Evolutionary conservation across 2,797 vertebrate genomes (phyloP), one percentile per base, ranked within the genome.

Genomic region (Falco berigora): DNA sequence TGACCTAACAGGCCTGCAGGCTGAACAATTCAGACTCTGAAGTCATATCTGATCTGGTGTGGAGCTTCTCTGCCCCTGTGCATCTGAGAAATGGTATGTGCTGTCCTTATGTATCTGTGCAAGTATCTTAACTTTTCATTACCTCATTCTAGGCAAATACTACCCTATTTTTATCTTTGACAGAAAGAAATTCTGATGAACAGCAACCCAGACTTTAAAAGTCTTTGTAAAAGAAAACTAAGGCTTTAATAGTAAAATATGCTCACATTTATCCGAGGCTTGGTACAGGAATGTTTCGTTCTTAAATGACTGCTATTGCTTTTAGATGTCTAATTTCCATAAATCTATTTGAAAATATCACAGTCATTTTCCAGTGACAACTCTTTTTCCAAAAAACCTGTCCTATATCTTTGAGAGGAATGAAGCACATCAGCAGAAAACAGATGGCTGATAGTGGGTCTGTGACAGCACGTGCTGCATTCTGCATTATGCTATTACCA

Each of bases 261-360:
- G 5, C 55, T 83, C 13, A 6, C 8, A 3, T 90, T 58, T 83
- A 62, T 90, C 62, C 8, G 64, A 78, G 62, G 25, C 36, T 80
- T 40, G 30, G n/a, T 63, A 56, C n/a, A 71, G 38, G 56, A 92
- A 86, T 61, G 22, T 77, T 94, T 90, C 19, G n/a, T 82, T 80
- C 46, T 78, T 47, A 78, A 90, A 84, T 67, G 32, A n/a, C 24
- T 67, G 56, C 34, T 88, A 36, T 42, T 75, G 66, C 83, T 76
- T 84, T 79, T 81, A 75, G 56, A 90, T 83, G 36, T 59, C 61
- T 58, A 38, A 49, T 95, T 93, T 90, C 90, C 90, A 93, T 84
- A 78, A 68, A 90, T 88, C 66, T 72, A 6, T 90, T 78, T 81
- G 62, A 62, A 90, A 91, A 80, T 69, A 76, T 66, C 47, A 68